phyloP scores from a whole-genome alignment of 2,113 vertebrate genomes.

The Macroglossus sobrinus region DNA sequence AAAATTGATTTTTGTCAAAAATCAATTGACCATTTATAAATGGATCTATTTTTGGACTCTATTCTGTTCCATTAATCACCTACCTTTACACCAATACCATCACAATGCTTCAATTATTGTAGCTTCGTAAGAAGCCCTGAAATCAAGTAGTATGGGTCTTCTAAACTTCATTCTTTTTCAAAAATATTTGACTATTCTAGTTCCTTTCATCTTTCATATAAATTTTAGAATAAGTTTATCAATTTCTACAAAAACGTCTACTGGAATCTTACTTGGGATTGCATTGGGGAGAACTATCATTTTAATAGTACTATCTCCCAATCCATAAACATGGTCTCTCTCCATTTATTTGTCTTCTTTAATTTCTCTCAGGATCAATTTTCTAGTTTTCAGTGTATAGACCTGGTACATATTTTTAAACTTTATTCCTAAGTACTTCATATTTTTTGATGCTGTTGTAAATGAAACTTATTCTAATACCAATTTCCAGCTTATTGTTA shows the following conservation, averaged over 20 bases:
- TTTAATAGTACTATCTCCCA: neutral
- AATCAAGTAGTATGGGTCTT: neutral
- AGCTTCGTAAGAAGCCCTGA: neutral
- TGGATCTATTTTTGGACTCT: neutral
- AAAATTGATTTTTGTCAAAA: neutral
- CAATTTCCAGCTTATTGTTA: neutral
- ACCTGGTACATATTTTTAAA: neutral
- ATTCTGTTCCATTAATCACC: neutral
- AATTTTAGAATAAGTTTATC: constrained; percentile 5
- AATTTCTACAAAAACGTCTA: neutral
- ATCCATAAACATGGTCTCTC: neutral
- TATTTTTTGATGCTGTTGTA: neutral
- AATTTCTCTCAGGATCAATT: neutral
- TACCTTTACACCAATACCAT: neutral
- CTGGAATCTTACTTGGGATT: neutral
- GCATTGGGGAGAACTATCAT: neutral
- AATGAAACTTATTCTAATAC: neutral
- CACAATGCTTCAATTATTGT: neutral
- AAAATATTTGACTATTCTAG: neutral
- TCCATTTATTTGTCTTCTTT: neutral
- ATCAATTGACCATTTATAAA: neutral
- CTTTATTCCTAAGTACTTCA: neutral
- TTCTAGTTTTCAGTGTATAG: neutral
- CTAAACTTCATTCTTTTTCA: neutral
- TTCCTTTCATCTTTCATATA: neutral